Conservation (phyloP, 1,140 invertebrate species). For the Thaumetopoea pityocampa region DNA sequence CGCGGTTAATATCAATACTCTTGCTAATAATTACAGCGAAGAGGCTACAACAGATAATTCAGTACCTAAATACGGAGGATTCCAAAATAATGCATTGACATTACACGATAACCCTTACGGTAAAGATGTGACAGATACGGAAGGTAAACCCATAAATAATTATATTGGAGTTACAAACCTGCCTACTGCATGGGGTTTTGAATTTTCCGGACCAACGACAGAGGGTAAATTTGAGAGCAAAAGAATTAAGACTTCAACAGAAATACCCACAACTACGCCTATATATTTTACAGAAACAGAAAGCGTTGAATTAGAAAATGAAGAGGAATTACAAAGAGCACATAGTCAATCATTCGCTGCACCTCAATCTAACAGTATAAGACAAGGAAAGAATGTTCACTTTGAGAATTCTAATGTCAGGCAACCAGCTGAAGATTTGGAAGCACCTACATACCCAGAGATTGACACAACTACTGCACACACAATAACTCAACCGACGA, state of each 20-base stretch:
- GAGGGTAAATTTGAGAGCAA: constrained; percentile 60
- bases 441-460: constrained; percentile 51
- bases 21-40: constrained; percentile 28
- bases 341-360: constrained; percentile 71
- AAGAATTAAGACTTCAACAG: constrained; percentile 45
- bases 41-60: constrained; percentile 45
- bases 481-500: constrained; percentile 52
- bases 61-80: constrained; percentile 65
- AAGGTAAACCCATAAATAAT: constrained; percentile 52
- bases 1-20: constrained; percentile 61
- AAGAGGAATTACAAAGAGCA: constrained; percentile 72
- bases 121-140: constrained; percentile 33
- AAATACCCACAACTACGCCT: constrained; percentile 36
- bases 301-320: constrained; percentile 66
- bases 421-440: constrained; percentile 54
- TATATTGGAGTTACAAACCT: constrained; percentile 56
- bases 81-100: constrained; percentile 73
- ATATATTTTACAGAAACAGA: constrained; percentile 59
- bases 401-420: constrained; percentile 41
- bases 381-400: constrained; percentile 66
- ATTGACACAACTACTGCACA: constrained; percentile 33
- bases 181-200: constrained; percentile 58
- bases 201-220: constrained; percentile 37
- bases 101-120: constrained; percentile 46
- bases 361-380: constrained; percentile 53